Base-by-base conservation (phyloP, 2,888 invertebrate genomes). In the Andrena marginata region DNA sequence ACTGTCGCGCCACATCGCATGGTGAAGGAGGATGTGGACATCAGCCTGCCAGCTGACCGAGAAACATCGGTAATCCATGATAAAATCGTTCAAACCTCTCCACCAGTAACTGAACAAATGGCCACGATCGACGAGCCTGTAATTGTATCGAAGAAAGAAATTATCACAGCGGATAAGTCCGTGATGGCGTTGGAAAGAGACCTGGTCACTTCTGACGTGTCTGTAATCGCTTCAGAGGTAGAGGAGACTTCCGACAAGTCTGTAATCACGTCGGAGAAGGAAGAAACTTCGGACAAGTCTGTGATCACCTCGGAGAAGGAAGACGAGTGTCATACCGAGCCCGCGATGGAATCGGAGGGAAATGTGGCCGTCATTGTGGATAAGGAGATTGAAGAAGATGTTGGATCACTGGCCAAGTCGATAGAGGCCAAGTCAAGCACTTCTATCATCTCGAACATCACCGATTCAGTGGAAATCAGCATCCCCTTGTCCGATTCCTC, bases 401-500 rank as follows among this genome's bases (percentile, higher is more conserved):
- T 84, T 23, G 83, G 54, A 2, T 64, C 68, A 2, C 56, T 49
- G 51, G 87, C 83, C 51, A 88, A 84, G 4, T 71, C 68, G 73
- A 80, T 65, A 16, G 85, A 84, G 3, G 89, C 89, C n/a, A 77
- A 73, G 23, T 82, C 82, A 1, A 84, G 85, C 42, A 85, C 73
- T 42, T 92, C 92, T 1, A 80, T 94, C 6, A 94, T 94, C 65
- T 95, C 95, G 2, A 95, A 95, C 23, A 90, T 95, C 65, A 95
- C 94, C 3, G 95, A 95, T 90, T 95, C 95, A 5, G 94, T 95
- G 23, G 95, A 96, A 76, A 94, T 96, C 64, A 92, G 94, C 77
- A 89, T 95, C 26, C 94, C 95, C 29, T 94, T 94, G 54, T 94
- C 96, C 31, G 95, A 95, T 73, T 94, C 96, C 29, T 95, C 95